Evolutionary conservation across 2,888 invertebrate species (phyloP).

Genomic region (Drosophila sordidapex): DNA sequence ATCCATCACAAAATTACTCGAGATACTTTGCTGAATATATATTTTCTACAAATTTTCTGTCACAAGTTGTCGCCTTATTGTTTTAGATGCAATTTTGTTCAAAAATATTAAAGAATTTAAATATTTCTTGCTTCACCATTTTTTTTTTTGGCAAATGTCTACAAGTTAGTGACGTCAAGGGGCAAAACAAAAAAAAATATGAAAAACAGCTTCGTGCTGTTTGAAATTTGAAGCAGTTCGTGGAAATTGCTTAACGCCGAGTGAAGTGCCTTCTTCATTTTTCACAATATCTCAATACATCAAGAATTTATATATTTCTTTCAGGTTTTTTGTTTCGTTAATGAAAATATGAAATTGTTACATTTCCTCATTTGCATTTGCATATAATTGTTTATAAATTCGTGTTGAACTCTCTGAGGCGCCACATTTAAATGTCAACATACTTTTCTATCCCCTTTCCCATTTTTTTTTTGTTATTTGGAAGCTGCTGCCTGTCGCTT

Average conservation of each 20-base stretch:
- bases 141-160: constrained; percentile 24
- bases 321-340: constrained; percentile 26
- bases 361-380: constrained; percentile 18
- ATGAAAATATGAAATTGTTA: constrained; percentile 32
- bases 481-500: constrained; percentile 5
- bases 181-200: constrained; percentile 45
- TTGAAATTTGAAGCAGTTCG: constrained; percentile 68
- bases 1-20: constrained; percentile 7
- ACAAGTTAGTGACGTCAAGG: constrained; percentile 79
- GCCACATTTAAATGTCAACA: constrained; percentile 27
- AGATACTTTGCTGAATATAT: constrained; percentile 24
- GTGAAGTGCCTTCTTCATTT: constrained; percentile 25
- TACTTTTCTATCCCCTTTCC: neutral
- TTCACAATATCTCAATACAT: constrained; percentile 21
- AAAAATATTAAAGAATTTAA: constrained; percentile 21
- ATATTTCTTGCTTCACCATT: constrained; percentile 21
- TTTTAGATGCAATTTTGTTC: constrained; percentile 50
- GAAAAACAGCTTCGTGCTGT: constrained; percentile 58
- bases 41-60: constrained; percentile 56
- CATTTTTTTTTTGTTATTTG: neutral
- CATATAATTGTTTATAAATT: constrained; percentile 40
- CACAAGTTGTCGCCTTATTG: constrained; percentile 59
- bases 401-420: constrained; percentile 28
- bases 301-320: neutral
- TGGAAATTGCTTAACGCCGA: constrained; percentile 62